Conservation (phyloP, 2,888 invertebrate species). For the Dasysyrphus tricinctus region DNA sequence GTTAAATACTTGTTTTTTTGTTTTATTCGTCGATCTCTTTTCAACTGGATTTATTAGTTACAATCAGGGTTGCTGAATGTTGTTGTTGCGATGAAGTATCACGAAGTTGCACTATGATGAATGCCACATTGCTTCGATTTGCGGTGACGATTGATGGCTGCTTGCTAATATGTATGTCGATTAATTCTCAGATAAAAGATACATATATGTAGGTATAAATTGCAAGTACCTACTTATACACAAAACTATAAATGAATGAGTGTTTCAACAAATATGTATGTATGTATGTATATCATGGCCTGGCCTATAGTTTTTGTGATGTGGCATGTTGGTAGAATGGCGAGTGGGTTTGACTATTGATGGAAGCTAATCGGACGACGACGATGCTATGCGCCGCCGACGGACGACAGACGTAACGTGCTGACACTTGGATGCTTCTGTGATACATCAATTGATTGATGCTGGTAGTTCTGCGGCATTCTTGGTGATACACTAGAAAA, state of each 20-base stretch:
- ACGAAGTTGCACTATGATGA: conserved; percentile 31
- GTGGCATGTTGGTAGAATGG: conserved; percentile 14
- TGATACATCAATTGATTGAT: conserved; percentile 72
- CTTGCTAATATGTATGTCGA: conserved; percentile 68
- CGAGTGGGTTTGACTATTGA: conserved; percentile 53
- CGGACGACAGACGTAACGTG: conserved; percentile 15
- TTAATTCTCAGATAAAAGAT: conserved; percentile 66
- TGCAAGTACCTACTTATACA: background rate
- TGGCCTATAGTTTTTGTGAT: background rate
- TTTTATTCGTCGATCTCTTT: conserved; percentile 16
- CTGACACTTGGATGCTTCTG: conserved; percentile 69
- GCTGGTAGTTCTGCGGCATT: conserved; percentile 56
- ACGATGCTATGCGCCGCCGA: background rate
- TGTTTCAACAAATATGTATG: conserved; percentile 25
- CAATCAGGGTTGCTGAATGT: conserved; percentile 34
- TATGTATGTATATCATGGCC: background rate
- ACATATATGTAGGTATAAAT: conserved; percentile 1
- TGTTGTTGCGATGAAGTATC: conserved; percentile 22
- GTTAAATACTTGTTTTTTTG: conserved; percentile 34
- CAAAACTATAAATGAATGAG: background rate
- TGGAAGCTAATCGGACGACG: conserved; percentile 57
- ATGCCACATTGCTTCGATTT: conserved; percentile 23
- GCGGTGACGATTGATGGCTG: conserved; percentile 57
- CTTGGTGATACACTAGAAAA: conserved; percentile 2
- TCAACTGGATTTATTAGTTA: conserved; percentile 52